Percentiles rank a stretch among this genome's conserved stretches.
phyloP scores from a whole-genome alignment of 2,113 vertebrate genomes.

The Festucalex cinctus region DNA sequence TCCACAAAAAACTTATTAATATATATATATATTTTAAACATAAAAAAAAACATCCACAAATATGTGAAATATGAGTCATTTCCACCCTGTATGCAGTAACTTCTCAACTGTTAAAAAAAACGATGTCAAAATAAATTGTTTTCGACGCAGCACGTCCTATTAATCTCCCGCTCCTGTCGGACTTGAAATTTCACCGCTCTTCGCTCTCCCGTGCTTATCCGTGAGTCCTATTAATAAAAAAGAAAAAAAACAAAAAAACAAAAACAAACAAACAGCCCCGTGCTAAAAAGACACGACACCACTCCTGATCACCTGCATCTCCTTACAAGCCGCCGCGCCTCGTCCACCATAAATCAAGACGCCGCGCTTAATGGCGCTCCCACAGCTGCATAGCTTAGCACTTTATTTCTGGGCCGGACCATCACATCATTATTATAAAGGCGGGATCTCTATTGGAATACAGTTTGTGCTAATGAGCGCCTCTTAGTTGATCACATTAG shows the following conservation, averaged over 20 bases:
- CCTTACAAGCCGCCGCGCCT: constrained; percentile 51
- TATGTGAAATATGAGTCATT: too few relatives aligned
- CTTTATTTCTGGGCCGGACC: constrained; percentile 51
- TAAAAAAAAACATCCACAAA: too few relatives aligned
- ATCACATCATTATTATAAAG: constrained; percentile 61
- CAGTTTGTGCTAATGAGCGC: constrained; percentile 70
- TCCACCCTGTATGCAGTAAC: too few relatives aligned
- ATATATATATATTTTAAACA: too few relatives aligned
- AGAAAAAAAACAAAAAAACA: constrained; percentile 22
- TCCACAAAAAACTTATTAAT: too few relatives aligned
- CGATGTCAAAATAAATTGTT: not conserved
- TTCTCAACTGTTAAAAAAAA: too few relatives aligned
- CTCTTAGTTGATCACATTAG: constrained; percentile 74
- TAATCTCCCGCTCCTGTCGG: not conserved
- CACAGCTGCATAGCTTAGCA: constrained; percentile 49
- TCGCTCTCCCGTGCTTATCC: not conserved
- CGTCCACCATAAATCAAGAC: constrained; percentile 66
- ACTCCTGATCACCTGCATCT: too few relatives aligned
- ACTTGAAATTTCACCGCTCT: not conserved
- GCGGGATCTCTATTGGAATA: constrained; percentile 64
- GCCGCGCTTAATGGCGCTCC: constrained; percentile 46
- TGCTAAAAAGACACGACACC: constrained; percentile 53
- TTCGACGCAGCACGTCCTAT: not conserved
- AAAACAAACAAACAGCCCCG: constrained; percentile 50
- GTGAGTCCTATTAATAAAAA: constrained; percentile 2